Evolutionary conservation across 2,888 invertebrate species (phyloP).

Genomic region (Stenotaenia linearis): DNA sequence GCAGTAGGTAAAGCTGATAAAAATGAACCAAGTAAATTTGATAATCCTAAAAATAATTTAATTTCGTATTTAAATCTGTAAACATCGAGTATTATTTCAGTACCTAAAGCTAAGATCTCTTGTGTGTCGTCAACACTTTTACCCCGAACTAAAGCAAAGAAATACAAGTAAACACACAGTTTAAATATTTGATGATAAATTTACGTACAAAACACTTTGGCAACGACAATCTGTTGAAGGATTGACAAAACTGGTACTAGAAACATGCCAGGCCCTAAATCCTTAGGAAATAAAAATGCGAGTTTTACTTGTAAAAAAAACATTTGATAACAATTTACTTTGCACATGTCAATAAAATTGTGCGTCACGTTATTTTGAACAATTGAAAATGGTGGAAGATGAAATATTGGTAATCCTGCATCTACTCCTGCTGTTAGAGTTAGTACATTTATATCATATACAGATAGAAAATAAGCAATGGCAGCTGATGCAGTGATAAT

Average conservation of each 20-base stretch:
- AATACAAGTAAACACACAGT: too few relatives aligned
- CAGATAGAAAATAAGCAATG: constrained; percentile 33
- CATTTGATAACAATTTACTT: too few relatives aligned
- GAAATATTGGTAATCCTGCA: constrained; percentile 43
- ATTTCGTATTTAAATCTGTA: too few relatives aligned
- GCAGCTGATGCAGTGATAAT: constrained; percentile 34
- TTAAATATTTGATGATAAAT: not conserved
- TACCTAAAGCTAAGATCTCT: constrained; percentile 21
- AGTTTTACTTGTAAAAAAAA: not conserved
- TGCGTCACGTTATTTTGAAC: not conserved
- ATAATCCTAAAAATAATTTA: constrained; percentile 2
- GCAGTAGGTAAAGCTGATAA: constrained; percentile 7
- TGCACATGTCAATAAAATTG: not conserved
- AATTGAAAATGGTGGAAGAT: constrained; percentile 40
- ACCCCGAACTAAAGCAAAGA: not conserved
- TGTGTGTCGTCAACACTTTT: constrained; percentile 7
- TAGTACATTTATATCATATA: constrained; percentile 35
- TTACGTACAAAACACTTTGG: constrained; percentile 32
- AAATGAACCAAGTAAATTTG: constrained; percentile 27
- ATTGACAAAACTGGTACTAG: constrained; percentile 31
- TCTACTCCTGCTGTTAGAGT: constrained; percentile 43
- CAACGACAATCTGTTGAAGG: constrained; percentile 24
- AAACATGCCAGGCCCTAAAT: constrained; percentile 28
- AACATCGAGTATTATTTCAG: too few relatives aligned
- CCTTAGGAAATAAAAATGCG: not conserved